Conservation (phyloP, 2,888 invertebrate genomes). For the Scaptomyza polygonia region DNA sequence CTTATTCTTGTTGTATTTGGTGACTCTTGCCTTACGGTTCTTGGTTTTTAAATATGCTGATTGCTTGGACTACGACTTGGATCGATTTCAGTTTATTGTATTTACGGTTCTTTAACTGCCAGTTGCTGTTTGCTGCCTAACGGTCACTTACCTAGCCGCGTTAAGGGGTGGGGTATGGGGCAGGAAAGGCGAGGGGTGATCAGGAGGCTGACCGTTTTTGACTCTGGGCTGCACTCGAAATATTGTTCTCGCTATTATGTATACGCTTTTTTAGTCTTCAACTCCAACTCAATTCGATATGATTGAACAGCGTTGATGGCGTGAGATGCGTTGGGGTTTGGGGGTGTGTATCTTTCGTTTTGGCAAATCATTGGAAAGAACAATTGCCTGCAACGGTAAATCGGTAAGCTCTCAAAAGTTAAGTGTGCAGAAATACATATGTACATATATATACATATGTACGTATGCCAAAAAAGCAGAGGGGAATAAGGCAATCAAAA, state of each 20-base stretch:
- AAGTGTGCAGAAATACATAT: conserved; percentile 67
- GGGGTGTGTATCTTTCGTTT: conserved; percentile 33
- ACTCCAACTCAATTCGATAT: conserved; percentile 13
- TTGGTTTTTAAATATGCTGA: conserved; percentile 18
- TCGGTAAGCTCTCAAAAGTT: conserved; percentile 63
- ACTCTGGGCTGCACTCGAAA: conserved; percentile 13
- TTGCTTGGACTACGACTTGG: conserved; percentile 18
- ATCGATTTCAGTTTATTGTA: conserved; percentile 58
- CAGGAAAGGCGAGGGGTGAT: too few relatives aligned
- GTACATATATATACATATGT: conserved; percentile 14
- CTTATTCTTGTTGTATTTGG: conserved; percentile 15
- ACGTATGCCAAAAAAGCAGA: conserved; percentile 35
- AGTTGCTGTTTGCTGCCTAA: conserved; percentile 34
- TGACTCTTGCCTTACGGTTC: conserved; percentile 17
- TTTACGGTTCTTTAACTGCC: conserved; percentile 46
- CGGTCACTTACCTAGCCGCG: conserved; percentile 13
- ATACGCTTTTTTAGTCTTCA: background rate
- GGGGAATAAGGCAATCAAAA: conserved; percentile 42
- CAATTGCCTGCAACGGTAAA: conserved; percentile 70
- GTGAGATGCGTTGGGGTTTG: conserved; percentile 1
- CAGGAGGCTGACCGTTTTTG: background rate
- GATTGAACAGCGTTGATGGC: conserved; percentile 10
- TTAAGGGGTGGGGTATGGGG: background rate
- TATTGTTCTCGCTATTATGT: conserved; percentile 7
- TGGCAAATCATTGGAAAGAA: conserved; percentile 70